phyloP scores from a whole-genome alignment of 2,888 invertebrate genomes.

The Charanyca ferruginea region DNA sequence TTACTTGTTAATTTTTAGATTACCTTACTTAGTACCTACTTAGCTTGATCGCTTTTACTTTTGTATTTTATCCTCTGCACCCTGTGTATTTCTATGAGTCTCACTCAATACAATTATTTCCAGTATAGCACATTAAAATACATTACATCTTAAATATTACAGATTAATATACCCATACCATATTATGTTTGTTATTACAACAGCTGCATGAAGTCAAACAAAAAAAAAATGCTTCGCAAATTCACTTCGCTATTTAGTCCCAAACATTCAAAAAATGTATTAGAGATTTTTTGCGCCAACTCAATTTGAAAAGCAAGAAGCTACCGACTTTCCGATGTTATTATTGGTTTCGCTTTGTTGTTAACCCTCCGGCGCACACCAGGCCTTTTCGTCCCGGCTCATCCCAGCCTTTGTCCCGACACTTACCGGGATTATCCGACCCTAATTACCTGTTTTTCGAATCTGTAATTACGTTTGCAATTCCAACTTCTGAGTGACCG shows the following conservation, averaged over 20 bases:
- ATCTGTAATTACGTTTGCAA: conserved; percentile 80
- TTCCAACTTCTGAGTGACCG: conserved; percentile 78
- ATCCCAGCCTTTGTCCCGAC: conserved; percentile 81
- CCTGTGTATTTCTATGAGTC: not conserved
- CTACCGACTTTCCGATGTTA: conserved; percentile 90
- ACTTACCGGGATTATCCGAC: conserved; percentile 85
- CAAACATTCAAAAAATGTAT: conserved; percentile 71
- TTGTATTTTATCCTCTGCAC: not conserved
- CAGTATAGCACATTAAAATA: conserved; percentile 33
- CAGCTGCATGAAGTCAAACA: conserved; percentile 74
- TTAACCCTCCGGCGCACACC: conserved; percentile 79
- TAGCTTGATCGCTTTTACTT: not conserved
- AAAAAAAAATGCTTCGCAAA: conserved; percentile 68
- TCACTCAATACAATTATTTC: not conserved
- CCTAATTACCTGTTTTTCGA: conserved; percentile 89
- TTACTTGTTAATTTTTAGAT: no score
- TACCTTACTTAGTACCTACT: not conserved
- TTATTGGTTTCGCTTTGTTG: conserved; percentile 84
- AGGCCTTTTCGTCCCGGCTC: conserved; percentile 78
- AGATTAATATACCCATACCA: conserved; percentile 63
- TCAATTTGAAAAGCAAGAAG: conserved; percentile 87
- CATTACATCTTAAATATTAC: conserved; percentile 54
- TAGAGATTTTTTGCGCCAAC: conserved; percentile 77
- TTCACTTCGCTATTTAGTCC: conserved; percentile 64
- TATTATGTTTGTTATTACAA: conserved; percentile 68